phyloP scores from a whole-genome alignment of 1,140 invertebrate species.

The Saccostrea cuccullata region DNA sequence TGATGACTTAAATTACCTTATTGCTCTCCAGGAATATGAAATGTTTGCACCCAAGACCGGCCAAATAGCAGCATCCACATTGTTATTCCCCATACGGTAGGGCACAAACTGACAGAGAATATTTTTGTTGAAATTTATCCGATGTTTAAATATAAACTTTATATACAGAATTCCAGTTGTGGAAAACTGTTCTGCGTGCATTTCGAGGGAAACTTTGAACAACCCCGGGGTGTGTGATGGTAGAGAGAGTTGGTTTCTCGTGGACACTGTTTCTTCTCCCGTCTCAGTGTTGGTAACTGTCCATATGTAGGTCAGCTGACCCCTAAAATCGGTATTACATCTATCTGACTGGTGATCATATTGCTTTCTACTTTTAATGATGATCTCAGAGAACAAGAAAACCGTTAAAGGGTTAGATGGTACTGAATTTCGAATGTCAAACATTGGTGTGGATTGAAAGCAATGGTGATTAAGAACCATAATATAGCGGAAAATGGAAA shows the following conservation, averaged over 20 bases:
- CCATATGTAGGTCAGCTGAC: background rate
- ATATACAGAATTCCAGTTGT: background rate
- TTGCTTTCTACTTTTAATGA: conserved; percentile 11
- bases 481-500: background rate
- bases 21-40: background rate
- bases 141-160: background rate
- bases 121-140: background rate
- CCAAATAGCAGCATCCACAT: background rate
- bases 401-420: background rate
- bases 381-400: background rate
- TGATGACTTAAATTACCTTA: background rate
- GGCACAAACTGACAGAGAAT: background rate
- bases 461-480: background rate
- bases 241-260: background rate
- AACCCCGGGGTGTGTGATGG: background rate
- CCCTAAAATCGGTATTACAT: background rate
- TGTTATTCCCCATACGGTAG: background rate
- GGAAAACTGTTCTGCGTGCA: background rate
- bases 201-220: background rate
- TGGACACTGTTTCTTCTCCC: background rate
- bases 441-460: background rate
- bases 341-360: background rate
- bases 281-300: background rate
- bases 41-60: background rate
- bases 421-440: background rate